Base-by-base conservation (phyloP, 2,797 vertebrate genomes). In the Crypturellus tataupa region DNA sequence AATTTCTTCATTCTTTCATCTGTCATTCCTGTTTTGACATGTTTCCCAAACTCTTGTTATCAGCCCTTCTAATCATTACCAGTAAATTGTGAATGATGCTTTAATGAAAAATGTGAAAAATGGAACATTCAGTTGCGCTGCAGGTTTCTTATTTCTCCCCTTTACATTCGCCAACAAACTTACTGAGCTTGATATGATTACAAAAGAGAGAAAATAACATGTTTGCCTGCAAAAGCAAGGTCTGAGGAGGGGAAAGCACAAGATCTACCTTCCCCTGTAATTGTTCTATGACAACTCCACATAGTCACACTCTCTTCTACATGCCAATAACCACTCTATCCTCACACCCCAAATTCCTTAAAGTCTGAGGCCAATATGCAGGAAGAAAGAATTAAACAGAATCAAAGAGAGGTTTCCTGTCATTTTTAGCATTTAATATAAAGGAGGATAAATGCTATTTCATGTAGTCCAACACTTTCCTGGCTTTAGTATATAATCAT, bases 1-100 rank as follows among this genome's bases (percentile, higher is more conserved):
- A 42, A 81, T 92, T 92, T 87, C 71, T 90, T 94, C 84, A 83
- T 93, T 92, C 71, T 90, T 93, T 86, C 44, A 76, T 65, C 65
- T 85, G 46, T 93, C 79, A 70, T 60, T 89, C 85, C 63, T 91
- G 31, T 78, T 95, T 91, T 87, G 90, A 89, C n/a, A 29, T 64
- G 42, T 95, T 96, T 96, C 59, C 24, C 47, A 93, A 62, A 81
- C 35, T 86, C 35, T 44, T 77, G 60, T 84, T 91, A 84, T 46
- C 67, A 88, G n/a, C 31, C n/a, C 29, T 89, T 89, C 53, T 89
- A 69, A 77, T 94, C 25, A 87, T 76, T 85, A 46, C 46, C 39
- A 79, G 92, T 86, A 80, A 85, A 88, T 89, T 70, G 63, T 64
- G 59, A 93, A 40, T 58, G 60, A 84, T 46, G 40, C 23, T 79